These are phyloP conservation scores for Tubiluchus corallicola DNA, from an alignment of 2,888 invertebrate species.

Conservation along the genomic window DNA sequence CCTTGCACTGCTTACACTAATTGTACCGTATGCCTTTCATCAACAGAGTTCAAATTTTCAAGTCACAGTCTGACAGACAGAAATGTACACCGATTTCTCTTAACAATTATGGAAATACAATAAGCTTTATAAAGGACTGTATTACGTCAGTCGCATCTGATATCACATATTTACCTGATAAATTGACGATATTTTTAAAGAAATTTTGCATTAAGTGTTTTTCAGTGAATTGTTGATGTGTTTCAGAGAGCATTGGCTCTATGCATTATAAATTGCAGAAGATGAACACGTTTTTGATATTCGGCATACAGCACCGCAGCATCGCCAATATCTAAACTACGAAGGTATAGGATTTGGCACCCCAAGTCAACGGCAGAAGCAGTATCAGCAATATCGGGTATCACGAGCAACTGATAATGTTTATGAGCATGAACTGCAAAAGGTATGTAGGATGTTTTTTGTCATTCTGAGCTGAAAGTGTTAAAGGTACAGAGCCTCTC, in stretches of 20 bases:
- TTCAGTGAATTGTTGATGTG: conserved; percentile 4
- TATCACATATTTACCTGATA: too few species aligned
- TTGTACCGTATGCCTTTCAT: too few species aligned
- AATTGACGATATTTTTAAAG: conserved; percentile 37
- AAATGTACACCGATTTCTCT: too few species aligned
- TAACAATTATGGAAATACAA: too few species aligned
- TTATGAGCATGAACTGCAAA: conserved; percentile 35
- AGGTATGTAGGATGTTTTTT: too few species aligned
- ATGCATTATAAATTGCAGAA: neutral
- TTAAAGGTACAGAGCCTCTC: too few species aligned
- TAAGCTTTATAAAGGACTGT: too few species aligned
- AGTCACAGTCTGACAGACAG: too few species aligned
- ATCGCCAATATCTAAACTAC: conserved; percentile 58
- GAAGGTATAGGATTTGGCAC: conserved; percentile 62
- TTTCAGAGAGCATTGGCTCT: conserved; percentile 4
- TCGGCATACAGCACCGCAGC: conserved; percentile 69
- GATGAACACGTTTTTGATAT: conserved; percentile 18
- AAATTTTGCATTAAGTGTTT: conserved; percentile 10
- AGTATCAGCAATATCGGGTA: conserved; percentile 48
- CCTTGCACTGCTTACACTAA: too few species aligned
- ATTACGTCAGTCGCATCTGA: too few species aligned
- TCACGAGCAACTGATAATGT: conserved; percentile 49
- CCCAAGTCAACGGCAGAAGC: conserved; percentile 54
- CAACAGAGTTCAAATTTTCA: too few species aligned
- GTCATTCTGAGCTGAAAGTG: too few species aligned